Conservation (phyloP, 2,113 vertebrate species). For the Megaceryle maxima region DNA sequence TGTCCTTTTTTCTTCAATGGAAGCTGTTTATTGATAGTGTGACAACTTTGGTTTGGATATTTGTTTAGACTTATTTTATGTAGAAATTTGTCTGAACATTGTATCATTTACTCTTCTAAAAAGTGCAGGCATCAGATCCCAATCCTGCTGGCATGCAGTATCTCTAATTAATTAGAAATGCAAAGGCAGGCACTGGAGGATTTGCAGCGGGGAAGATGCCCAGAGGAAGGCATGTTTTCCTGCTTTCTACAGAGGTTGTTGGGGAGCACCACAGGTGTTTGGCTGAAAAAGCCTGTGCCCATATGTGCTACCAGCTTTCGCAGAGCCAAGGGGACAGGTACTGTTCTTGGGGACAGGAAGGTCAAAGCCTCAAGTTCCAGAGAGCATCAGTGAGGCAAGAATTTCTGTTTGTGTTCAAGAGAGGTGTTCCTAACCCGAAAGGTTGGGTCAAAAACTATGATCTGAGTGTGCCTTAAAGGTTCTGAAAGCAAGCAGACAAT, state of each 20-base stretch:
- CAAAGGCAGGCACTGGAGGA: background rate
- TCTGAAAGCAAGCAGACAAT: background rate
- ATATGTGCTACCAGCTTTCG: rapidly evolving
- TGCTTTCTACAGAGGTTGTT: background rate
- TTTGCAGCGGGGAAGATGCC: background rate
- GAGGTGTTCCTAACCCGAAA: background rate
- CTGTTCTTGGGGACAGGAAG: background rate
- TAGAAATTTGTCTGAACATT: background rate
- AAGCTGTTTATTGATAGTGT: background rate
- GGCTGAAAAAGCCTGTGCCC: background rate
- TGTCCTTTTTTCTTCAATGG: background rate
- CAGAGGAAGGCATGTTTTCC: background rate
- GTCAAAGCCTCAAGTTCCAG: background rate
- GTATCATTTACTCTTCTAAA: background rate
- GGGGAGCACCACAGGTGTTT: background rate
- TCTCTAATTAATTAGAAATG: constrained; percentile 1
- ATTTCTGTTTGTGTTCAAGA: background rate
- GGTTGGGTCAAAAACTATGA: background rate
- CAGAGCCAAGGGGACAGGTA: background rate
- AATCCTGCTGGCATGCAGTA: background rate
- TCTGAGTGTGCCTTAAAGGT: background rate
- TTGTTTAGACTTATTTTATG: background rate
- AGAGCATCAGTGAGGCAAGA: background rate
- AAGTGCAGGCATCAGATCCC: background rate
- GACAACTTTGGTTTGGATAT: background rate